Evolutionary conservation across 1,140 invertebrate genomes (phyloP).

Genomic region (Macrocentrus cingulum): DNA sequence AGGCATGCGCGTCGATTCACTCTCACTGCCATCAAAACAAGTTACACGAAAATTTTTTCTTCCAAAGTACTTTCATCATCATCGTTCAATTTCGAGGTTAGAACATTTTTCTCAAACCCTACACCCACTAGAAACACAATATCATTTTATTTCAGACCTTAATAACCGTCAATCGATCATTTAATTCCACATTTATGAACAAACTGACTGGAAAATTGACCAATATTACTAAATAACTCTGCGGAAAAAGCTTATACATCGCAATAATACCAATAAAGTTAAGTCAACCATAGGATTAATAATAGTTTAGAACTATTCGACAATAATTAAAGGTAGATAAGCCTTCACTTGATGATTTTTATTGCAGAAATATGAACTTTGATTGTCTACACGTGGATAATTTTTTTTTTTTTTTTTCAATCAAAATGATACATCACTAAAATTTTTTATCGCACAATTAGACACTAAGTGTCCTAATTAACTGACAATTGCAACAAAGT

Average conservation of each 20-base stretch:
- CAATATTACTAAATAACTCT: slow-evolving; percentile 8
- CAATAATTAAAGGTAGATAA: neutral
- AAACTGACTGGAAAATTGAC: slow-evolving; percentile 3
- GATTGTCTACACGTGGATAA: neutral
- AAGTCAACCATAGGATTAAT: slow-evolving; percentile 16
- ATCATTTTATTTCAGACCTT: neutral
- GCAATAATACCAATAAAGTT: slow-evolving; percentile 4
- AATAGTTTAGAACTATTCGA: slow-evolving; percentile 10
- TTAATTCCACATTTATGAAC: neutral
- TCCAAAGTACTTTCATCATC: neutral
- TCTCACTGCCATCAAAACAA: slow-evolving; percentile 1
- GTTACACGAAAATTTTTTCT: neutral
- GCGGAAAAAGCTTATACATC: neutral
- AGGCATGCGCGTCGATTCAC: neutral
- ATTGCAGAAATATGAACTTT: neutral
- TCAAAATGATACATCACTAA: no score
- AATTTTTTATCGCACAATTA: no score
- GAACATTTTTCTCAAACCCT: no score
- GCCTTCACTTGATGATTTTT: neutral
- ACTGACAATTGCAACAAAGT: no score
- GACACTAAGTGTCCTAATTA: no score
- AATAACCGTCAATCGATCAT: neutral
- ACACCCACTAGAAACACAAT: neutral
- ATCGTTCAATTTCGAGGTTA: no score
- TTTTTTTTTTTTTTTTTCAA: neutral